Evolutionary conservation across 2,113 vertebrate species (phyloP).

Genomic region (Epinephelus fuscoguttatus): DNA sequence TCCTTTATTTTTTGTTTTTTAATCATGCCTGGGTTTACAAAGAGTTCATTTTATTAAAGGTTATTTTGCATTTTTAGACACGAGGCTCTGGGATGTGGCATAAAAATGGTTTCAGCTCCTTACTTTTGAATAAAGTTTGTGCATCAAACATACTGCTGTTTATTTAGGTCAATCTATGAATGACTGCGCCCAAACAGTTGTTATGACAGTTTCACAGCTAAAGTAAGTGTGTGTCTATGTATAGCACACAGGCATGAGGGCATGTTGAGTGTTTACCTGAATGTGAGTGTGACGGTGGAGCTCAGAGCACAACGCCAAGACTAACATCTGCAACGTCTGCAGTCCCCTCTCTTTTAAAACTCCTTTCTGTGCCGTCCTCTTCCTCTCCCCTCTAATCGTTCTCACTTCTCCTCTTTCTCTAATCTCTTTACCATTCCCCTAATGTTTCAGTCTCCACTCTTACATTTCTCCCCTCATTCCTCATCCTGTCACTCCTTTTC

Average conservation of each 20-base stretch:
- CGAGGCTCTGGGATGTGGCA: background rate
- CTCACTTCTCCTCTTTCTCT: background rate
- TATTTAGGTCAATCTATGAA: conserved; percentile 41
- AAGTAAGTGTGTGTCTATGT: conserved; percentile 37
- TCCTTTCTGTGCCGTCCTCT: background rate
- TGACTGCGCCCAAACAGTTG: conserved; percentile 13
- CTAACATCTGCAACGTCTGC: conserved; percentile 18
- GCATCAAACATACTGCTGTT: background rate
- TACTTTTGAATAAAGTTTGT: conserved; percentile 6
- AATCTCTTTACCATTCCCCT: background rate
- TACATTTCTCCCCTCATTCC: background rate
- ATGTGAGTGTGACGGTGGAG: conserved; percentile 5
- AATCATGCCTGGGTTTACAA: background rate
- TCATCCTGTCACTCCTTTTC: background rate
- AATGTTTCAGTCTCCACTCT: too few relatives aligned
- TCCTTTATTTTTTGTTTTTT: conserved; percentile 24
- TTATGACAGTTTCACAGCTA: conserved; percentile 34
- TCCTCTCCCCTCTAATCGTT: background rate
- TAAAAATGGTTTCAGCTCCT: background rate
- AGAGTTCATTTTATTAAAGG: background rate
- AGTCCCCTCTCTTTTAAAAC: conserved; percentile 16
- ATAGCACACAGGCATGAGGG: conserved; percentile 17
- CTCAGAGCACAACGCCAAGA: conserved; percentile 8
- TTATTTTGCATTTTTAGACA: conserved; percentile 3
- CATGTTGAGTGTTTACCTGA: conserved; percentile 19